Base-by-base conservation (phyloP, 1,140 invertebrate genomes). In the Maniola jurtina region DNA sequence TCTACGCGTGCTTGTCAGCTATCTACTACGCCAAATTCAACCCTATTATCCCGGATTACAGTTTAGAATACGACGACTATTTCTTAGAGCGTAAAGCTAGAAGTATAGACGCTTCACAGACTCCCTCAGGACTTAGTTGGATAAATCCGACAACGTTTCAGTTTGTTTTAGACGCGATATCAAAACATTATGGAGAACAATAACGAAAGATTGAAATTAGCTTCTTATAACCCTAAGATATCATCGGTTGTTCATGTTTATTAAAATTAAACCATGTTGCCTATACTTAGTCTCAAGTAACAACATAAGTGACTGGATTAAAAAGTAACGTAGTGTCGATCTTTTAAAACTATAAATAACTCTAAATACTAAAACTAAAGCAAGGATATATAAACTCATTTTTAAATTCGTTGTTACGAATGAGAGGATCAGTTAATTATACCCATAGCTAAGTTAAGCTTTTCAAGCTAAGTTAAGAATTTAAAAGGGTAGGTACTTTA, bases 11-110 rank as follows among this genome's bases (percentile, higher is more conserved):
- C 55, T 93, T 96, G 69, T 95, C 96, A 0, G 95, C 96, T 55
- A 94, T 96, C 77, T 97, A 96, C 87, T 97, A 96, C 82, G 95
- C 96, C 25, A 96, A 96, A 84, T 95, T 96, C 73, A 96, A 96
- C 85, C 95, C 95, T 8, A 92, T 95, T 56, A 92, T 94, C 8
- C 93, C 93, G 34, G 95, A 96, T 70, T 94, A 95, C 80, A 95
- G 95, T 77, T 79, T 86, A 69, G 93, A 93, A 71, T 94, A 95
- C 63, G 93, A 93, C 16, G 95, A 95, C 79, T 95, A 95, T 79
- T 93, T 93, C 77, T 84, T 92, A 56, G 93, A 92, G 60, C 86
- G 92, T 6, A 91, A 91, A 68, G 87, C 91, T 0, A 83, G 90
- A 54, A 89, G 82, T 48, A 54, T 88, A 14, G 85, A 88, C 10